Conservation (phyloP, 2,888 invertebrate genomes). For the Chymomyza fuscimana region DNA sequence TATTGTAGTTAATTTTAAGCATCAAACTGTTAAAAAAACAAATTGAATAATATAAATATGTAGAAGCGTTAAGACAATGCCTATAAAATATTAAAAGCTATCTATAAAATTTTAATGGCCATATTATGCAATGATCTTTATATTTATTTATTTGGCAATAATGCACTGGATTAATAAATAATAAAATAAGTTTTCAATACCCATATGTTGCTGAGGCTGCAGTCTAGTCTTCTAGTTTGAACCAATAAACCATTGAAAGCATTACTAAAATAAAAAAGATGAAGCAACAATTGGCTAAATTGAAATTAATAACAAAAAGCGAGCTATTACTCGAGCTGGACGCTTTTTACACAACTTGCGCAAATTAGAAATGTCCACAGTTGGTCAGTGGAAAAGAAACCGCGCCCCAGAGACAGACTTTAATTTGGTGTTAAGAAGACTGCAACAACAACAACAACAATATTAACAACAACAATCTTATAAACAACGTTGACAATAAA, state of each 20-base stretch:
- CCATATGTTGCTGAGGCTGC: no score
- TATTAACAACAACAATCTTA: conserved; percentile 11
- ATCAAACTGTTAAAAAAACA: no score
- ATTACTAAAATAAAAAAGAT: no score
- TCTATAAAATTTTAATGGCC: not conserved
- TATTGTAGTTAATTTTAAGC: not conserved
- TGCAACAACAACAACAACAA: conserved; percentile 9
- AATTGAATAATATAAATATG: no score
- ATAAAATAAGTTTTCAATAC: no score
- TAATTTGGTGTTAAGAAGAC: conserved; percentile 7
- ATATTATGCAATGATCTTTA: not conserved
- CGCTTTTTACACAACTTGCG: conserved; percentile 36
- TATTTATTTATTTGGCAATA: not conserved
- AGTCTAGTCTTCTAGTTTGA: no score
- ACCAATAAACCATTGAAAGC: no score
- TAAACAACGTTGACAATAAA: conserved; percentile 11
- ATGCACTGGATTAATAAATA: no score
- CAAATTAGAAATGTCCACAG: conserved; percentile 49
- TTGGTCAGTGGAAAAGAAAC: not conserved
- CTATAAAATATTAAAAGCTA: no score
- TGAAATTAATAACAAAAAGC: no score
- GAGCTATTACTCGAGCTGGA: no score
- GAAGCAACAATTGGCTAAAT: no score
- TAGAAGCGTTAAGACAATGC: not conserved
- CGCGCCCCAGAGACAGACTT: not conserved